Evolutionary conservation across 2,888 invertebrate species (phyloP), one percentile per base, ranked within the genome.

Genomic region (Onchidella celtica): DNA sequence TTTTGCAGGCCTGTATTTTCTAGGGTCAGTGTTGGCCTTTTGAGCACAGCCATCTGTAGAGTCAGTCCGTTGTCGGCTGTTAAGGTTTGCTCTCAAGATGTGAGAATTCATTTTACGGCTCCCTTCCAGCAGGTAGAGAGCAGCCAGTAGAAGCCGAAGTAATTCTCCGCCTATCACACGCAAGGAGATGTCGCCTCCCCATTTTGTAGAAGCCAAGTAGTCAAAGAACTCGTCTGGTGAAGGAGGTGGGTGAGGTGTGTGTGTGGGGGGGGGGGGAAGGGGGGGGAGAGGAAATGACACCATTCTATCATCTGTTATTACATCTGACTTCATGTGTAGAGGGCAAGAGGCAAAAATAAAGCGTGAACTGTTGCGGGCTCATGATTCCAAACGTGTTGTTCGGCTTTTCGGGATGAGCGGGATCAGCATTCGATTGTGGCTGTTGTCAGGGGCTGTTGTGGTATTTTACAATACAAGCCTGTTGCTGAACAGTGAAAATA

Each of bases 171-270:
- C 76, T 11, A 76, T 21, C 11, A 76, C 76, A 1, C 76, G 40
- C 17, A 65, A 9, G n/a, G 32, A 65, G 4, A 40, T 65, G 32
- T 40, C 47, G 14, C 47, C 76, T 9, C 3, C n/a, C 76, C 76
- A 76, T 4, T 66, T 47, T n/a, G 40, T 57, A 17, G 63, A 65
- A 36, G n/a, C 29, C 14, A 76, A 2, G 24, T 47, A 65, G 32
- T 66, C 21, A 40, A 76, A 66, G 29, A 76, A 76, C 65, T 76
- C 76, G 14, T 61, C 76, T 76, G 55, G 9, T 11, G 6, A 72
- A n/a, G n/a, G 2, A 72, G 9, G 27, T 61, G 11, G 61, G 17
- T 17, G 17, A 47, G 47, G 6, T 47, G n/a, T n/a, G n/a, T n/a
- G n/a, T n/a, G n/a, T n/a, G n/a, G n/a, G n/a, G n/a, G n/a, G n/a